Base-by-base conservation (phyloP, 1,140 invertebrate genomes). In the Polypedilum pembai region DNA sequence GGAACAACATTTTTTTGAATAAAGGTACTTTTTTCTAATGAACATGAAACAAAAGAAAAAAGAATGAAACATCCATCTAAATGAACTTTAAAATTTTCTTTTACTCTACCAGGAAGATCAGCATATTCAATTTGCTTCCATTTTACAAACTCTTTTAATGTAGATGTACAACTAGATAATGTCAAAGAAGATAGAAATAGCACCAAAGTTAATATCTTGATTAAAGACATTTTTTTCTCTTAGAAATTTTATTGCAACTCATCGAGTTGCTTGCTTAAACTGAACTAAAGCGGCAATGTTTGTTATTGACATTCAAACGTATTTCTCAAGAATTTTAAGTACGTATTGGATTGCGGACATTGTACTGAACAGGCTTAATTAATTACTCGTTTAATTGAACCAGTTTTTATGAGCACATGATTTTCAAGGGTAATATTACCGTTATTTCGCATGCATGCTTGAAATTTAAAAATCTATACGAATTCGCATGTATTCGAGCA, bases 371-470 rank as follows among this genome's bases (percentile, higher is more conserved):
- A 33, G 24, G 24, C 24, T 3, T 5, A 56, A 56, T 56, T 56
- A 56, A 56, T 56, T 56, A 56, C 45, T 56, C 12, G 45, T 56
- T 56, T 56, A n/a, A 56, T 56, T 56, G 45, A 56, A 56, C 45
- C 15, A n/a, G 45, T 56, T n/a, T 56, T 12, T 56, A 12, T 56
- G n/a, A 12, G 45, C 3, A 15, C 45, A n/a, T 56, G 41, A 56
- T 15, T 15, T 45, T 15, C n/a, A 56, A 56, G 10, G 45, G 0
- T 56, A 3, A 56, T 15, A 12, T n/a, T 56, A 15, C 45, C 12
- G 8, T 45, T 45, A 15, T 12, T 45, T 45, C 15, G n/a, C 45
- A 15, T n/a, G 15, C 41, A 7, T 45, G 41, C 15, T 45, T 1
- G 15, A 45, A 45, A 3, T 45, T 45, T 41, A 41, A 41, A 45